A percentile compares a stretch with the other conserved stretches of the same genome.
These are phyloP conservation scores for Aspidapion aeneum DNA, from an alignment of 2,888 invertebrate genomes.

Conservation along the genomic window DNA sequence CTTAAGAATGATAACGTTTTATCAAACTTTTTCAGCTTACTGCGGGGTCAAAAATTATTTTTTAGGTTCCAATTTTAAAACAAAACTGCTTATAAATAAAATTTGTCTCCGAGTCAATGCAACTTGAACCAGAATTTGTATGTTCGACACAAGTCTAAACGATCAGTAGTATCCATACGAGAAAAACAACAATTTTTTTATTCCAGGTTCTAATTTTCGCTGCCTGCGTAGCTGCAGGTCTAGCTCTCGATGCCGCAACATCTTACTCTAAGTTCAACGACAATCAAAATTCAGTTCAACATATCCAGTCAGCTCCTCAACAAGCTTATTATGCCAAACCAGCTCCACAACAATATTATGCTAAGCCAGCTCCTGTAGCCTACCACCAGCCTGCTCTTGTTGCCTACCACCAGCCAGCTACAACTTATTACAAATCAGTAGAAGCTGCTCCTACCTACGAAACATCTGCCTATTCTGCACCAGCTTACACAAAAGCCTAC, in stretches of 20 bases:
- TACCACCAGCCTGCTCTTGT: not conserved
- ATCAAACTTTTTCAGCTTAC: too few species aligned
- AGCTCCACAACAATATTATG: not conserved
- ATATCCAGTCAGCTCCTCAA: slow-evolving; percentile 17
- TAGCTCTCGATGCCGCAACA: slow-evolving; percentile 27
- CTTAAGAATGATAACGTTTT: too few species aligned
- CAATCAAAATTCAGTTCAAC: slow-evolving; percentile 23
- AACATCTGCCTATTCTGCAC: slow-evolving; percentile 17
- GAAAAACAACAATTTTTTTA: too few species aligned
- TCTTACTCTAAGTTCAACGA: slow-evolving; percentile 28
- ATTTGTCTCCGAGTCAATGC: too few species aligned
- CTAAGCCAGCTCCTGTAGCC: not conserved
- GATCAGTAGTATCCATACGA: too few species aligned
- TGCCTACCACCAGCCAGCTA: not conserved
- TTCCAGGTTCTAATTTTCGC: slow-evolving; percentile 38
- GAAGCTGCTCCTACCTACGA: slow-evolving; percentile 12
- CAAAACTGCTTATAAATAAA: too few species aligned
- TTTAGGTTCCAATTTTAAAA: too few species aligned
- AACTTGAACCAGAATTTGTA: too few species aligned
- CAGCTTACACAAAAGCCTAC: slow-evolving; percentile 7
- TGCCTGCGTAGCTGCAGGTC: slow-evolving; percentile 45
- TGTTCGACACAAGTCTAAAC: too few species aligned
- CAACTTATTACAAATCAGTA: slow-evolving; percentile 17
- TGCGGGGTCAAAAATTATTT: too few species aligned
- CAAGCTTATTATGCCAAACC: not conserved